Evolutionary conservation across 2,113 vertebrate genomes (phyloP).

Genomic region (Leucopternis melanops): DNA sequence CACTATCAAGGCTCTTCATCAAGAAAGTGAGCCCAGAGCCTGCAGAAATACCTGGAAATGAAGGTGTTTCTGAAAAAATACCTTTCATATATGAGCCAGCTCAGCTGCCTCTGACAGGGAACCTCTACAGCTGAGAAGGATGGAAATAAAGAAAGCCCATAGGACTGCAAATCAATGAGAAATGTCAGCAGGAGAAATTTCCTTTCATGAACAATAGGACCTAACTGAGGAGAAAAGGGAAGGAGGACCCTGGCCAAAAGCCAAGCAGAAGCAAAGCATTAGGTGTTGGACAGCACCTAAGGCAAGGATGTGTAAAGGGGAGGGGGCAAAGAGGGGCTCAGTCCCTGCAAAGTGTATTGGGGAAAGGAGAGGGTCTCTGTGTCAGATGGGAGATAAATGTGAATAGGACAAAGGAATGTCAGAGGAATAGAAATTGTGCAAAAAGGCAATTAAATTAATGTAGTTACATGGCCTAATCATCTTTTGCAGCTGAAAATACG

Average conservation of each 20-base stretch:
- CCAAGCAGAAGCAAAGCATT: background rate
- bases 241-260: background rate
- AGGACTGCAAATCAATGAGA: background rate
- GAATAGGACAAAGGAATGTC: background rate
- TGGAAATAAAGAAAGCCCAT: background rate
- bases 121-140: background rate
- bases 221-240: background rate
- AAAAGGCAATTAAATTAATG: background rate
- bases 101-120: background rate
- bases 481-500: background rate
- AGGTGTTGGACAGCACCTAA: background rate
- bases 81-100: background rate
- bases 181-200: background rate
- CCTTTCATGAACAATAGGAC: background rate
- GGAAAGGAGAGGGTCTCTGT: accelerated
- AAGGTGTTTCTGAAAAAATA: background rate
- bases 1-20: background rate
- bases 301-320: background rate
- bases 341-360: background rate
- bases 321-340: background rate
- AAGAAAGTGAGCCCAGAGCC: background rate
- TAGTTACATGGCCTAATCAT: background rate
- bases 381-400: background rate
- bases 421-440: background rate
- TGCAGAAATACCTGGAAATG: background rate